Evolutionary conservation across 1,140 invertebrate species (phyloP).

Genomic region (Temnothorax nylanderi): DNA sequence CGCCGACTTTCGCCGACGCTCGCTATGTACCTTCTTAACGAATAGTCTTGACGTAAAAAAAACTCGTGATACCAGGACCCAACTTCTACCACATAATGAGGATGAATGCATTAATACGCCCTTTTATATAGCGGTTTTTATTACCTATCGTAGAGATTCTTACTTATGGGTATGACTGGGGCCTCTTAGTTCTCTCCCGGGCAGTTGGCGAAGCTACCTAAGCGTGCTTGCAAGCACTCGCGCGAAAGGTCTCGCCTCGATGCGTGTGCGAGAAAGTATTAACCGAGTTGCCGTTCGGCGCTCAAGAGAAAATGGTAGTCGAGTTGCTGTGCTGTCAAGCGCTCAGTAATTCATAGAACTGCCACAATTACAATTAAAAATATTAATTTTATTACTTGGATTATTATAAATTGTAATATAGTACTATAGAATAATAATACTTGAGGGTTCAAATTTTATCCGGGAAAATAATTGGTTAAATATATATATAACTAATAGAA

Average conservation of each 20-base stretch:
- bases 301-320: background rate
- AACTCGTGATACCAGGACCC: background rate
- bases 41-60: background rate
- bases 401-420: background rate
- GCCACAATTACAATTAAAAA: background rate
- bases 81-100: background rate
- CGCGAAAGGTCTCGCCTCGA: background rate
- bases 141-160: background rate
- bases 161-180: background rate
- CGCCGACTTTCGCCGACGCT: background rate
- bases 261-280: conserved; percentile 9
- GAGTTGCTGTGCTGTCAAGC: background rate
- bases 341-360: background rate
- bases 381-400: background rate
- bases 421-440: background rate
- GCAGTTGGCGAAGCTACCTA: background rate
- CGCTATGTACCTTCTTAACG: background rate
- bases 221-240: background rate
- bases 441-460: background rate
- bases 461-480: background rate
- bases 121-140: background rate
- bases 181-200: background rate
- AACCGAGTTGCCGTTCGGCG: background rate
- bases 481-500: background rate
- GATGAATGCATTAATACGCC: background rate